phyloP scores from a whole-genome alignment of 2,888 invertebrate species.

The Eupithecia vulgata region DNA sequence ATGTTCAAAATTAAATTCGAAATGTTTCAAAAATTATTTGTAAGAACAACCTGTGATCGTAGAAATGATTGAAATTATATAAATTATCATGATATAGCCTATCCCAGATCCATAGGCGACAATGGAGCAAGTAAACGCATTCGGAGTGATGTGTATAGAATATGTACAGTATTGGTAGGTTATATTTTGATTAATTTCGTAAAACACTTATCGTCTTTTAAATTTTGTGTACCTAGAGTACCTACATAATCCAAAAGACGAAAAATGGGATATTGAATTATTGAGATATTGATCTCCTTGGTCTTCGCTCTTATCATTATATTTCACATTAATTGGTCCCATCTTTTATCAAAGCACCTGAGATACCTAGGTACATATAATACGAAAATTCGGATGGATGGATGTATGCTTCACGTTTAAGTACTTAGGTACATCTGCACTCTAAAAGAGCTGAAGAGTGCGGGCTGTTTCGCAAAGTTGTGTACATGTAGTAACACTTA shows the following conservation, averaged over 20 bases:
- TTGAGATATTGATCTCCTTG: neutral
- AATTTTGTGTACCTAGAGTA: no score
- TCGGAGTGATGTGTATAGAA: constrained; percentile 12
- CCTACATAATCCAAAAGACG: no score
- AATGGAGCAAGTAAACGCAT: constrained; percentile 9
- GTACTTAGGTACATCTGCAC: no score
- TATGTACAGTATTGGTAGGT: constrained; percentile 6
- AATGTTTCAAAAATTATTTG: neutral
- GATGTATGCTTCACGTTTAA: no score
- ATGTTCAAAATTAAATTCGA: no score
- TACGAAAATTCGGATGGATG: neutral
- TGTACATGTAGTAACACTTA: no score
- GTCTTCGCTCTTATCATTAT: neutral
- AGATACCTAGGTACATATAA: no score
- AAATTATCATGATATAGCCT: neutral
- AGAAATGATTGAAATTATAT: neutral
- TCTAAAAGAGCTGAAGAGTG: no score
- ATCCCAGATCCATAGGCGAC: neutral
- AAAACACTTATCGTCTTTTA: neutral
- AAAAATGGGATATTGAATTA: no score
- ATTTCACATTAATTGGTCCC: neutral
- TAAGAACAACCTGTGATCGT: neutral
- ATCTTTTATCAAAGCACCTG: no score
- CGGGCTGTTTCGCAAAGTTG: no score
- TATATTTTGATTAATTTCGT: constrained; percentile 5